Base-by-base conservation (phyloP, 2,888 invertebrate genomes). In the Axea sp. region DNA sequence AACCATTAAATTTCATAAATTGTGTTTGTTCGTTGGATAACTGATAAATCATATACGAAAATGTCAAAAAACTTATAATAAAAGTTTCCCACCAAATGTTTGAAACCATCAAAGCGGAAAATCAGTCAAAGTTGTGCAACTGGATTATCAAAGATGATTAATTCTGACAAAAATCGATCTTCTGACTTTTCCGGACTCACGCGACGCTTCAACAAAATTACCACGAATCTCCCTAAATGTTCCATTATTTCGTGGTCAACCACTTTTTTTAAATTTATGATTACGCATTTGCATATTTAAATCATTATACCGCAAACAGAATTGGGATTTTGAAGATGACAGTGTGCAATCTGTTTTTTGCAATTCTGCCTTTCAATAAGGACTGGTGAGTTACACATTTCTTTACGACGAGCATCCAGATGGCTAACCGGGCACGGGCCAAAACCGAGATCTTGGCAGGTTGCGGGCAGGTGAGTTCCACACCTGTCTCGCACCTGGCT, bases 401-500 rank as follows among this genome's bases (percentile, higher is more conserved):
- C 65, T 59, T 64, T 57, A 30, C 12, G 7, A 11, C 19, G n/a
- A 24, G 9, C 41, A 76, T 80, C 83, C 85, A 85, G 83, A 81
- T 84, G 85, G 84, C 76, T 74, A 79, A 79, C 76, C 79, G 76
- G 78, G 80, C 79, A 82, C 80, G 81, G 57, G 79, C 77, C 78
- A 65, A 55, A 64, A 37, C 55, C 31, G 73, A 59, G 78, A 76
- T 78, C 76, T 76, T 71, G 59, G 81, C 86, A 85, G 85, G 82
- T 85, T 86, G 84, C 79, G 76, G 75, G 81, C 86, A 86, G 86
- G 86, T 86, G 86, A 81, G 77, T 77, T 73, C 62, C 60, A 79
- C 85, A 86, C 85, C 86, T 86, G 86, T 81, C 79, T 77, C 37
- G 81, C 86, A 86, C 78, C 86, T 86, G 86, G 81, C 79, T 51